Base-by-base conservation (phyloP, 2,113 vertebrate species). In the Heterotis niloticus region DNA sequence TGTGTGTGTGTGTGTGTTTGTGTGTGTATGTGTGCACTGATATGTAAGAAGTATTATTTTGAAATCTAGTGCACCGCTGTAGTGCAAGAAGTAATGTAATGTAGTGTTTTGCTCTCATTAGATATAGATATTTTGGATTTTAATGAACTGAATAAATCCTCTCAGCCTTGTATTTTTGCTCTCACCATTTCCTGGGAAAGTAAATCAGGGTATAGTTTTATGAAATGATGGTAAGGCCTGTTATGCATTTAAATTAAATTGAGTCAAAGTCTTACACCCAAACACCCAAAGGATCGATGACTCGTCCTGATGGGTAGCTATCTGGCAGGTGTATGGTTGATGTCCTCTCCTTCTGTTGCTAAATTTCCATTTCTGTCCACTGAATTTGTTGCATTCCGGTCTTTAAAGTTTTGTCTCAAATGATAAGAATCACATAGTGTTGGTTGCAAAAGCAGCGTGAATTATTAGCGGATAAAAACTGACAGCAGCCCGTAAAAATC, bases 31-130 rank as follows among this genome's bases (percentile, higher is more conserved):
- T 2, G 76, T 66, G 82, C 87, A 83, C 62, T 84, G 86, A 85
- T 84, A 86, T 85, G 85, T 89, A 87, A 87, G 86, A 83, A 84
- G 82, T 81, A 85, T 87, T 85, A 84, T 82, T 85, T 85, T 86
- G 51, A 81, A 79, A 86, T 88, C 83, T 80, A 84, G 81, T 82
- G 74, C 80, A 82, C 79, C 79, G 56, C 44, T 20, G 23, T 52
- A 17, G 14, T 51, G 26, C 51, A 16, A 44, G 26, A 26, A 57
- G 52, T n/a, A n/a, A n/a, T n/a, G n/a, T n/a, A 74, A 28, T 23
- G 54, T 7, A 44, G 57, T 57, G 71, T 74, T 74, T 28, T 74
- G 54, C 52, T 74, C 17, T 59, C 71, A 74, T 74, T 74, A 74
- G 71, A 24, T 24, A 51, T 74, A 52, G 71, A 74, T 74, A 74